Evolutionary conservation across 2,797 vertebrate species (phyloP), one percentile per base, ranked within the genome.

Genomic region (Halcyon leucocephala): DNA sequence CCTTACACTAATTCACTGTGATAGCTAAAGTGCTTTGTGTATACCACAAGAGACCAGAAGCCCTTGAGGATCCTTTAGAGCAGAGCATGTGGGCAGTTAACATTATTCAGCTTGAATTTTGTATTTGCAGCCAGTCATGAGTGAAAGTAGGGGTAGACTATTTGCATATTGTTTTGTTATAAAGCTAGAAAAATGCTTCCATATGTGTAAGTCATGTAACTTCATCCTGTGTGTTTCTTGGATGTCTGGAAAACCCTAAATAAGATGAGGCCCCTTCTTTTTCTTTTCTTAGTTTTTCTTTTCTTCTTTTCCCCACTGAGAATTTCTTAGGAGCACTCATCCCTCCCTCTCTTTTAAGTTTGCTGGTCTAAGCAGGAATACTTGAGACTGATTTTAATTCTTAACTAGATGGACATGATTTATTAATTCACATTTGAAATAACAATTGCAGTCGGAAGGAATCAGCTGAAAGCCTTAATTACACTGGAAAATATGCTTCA

Each of bases 341-440:
- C 76, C 72, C 86, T 89, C 87, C 86, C 44, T 80, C 90, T 97
- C 86, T 95, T 95, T 90, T 91, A 94, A 95, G 94, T 95, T 97
- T 97, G 91, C 95, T 98, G 98, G 97, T 97, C 97, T 95, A 98
- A 98, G 98, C 97, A 98, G 97, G 94, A 90, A 97, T 96, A 96
- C 93, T 96, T 72, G 94, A 98, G 98, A 98, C 98, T 98, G 97
- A 98, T 99, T 99, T 99, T 98, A 99, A 99, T 99, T 99, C 98
- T 98, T 98, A 99, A 99, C 98, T 98, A 99, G 98, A 98, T 97
- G 97, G 98, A 98, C 98, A 99, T 99, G 98, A 99, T 99, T 99
- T 99, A 99, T 99, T 99, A 98, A 99, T 99, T 98, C 98, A 97
- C 97, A 98, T 99, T 99, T 99, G 98, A 99, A 99, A 99, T 99